Evolutionary conservation across 2,113 vertebrate species (phyloP), one percentile per base, ranked within the genome.

Genomic region (Melanerpes aurifrons): DNA sequence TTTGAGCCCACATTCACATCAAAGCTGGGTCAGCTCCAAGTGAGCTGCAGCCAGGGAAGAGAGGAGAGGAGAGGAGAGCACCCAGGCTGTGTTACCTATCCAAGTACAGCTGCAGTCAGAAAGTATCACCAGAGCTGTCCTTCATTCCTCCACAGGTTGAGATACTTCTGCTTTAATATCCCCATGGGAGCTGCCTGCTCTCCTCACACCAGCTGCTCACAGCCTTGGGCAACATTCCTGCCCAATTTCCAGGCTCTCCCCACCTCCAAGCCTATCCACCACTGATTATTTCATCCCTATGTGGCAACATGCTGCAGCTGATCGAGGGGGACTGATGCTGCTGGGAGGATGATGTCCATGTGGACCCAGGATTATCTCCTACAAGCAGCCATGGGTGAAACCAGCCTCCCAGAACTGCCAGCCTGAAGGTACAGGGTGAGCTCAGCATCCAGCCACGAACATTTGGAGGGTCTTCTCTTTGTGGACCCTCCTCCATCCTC

Each of bases 271-370:
- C 13, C 31, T 25, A 7, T 25, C 47, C 57, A 29, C 29, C 29
- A n/a, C 9, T 20, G 0, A 7, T 9, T 22, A 32, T 18, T 84
- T 29, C 2, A 1, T 7, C 8, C 22, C 32, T 13, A 0, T 0
- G 6, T 3, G 6, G 29, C 22, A 14, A 12, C 4, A 43, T 5
- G 15, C 5, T 37, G 16, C 28, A 2, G 1, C 5, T 12, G 54
- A 29, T 6, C 3, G 3, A 2, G n/a, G 6, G 11, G 25, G 29
- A 29, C 29, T 1, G 6, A 26, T 16, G 62, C n/a, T 45, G 29
- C 66, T 6, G 1, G 43, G 29, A 29, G 47, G 84, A 70, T 62
- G 54, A 15, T 11, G 35, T 20, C 66, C 37, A 0, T 5, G 19
- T 0, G 28, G 80, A 37, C 2, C 2, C 2, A 3, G 1, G 2